Conservation (phyloP, 2,113 vertebrate genomes). For the Leuciscus idus region DNA sequence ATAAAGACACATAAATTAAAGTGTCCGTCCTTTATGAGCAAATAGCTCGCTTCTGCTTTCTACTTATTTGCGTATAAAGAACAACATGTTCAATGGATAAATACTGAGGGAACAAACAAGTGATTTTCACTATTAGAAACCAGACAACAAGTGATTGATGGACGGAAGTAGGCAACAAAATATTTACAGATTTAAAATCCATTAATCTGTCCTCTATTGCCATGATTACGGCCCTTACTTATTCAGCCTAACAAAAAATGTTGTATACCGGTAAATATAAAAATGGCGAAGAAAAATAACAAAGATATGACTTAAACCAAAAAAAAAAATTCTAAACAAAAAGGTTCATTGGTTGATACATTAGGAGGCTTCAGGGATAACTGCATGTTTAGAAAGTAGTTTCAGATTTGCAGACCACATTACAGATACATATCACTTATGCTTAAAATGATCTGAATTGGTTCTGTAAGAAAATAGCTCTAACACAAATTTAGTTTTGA, state of each 20-base stretch:
- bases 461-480: neutral
- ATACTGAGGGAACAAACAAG: neutral
- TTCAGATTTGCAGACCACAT: neutral
- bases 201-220: neutral
- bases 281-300: neutral
- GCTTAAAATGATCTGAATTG: neutral
- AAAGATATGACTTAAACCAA: neutral
- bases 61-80: conserved; percentile 12
- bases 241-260: neutral
- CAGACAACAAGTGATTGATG: neutral
- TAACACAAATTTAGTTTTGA: neutral
- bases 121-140: neutral
- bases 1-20: conserved; percentile 29
- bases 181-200: neutral
- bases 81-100: neutral
- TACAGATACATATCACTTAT: neutral
- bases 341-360: neutral
- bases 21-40: neutral
- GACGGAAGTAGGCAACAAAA: neutral
- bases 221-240: no score
- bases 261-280: neutral
- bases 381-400: neutral
- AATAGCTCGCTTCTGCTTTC: neutral
- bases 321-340: no score
- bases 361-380: neutral